Conservation (phyloP, 2,888 invertebrate genomes). For the Neoaliturus tenellus region DNA sequence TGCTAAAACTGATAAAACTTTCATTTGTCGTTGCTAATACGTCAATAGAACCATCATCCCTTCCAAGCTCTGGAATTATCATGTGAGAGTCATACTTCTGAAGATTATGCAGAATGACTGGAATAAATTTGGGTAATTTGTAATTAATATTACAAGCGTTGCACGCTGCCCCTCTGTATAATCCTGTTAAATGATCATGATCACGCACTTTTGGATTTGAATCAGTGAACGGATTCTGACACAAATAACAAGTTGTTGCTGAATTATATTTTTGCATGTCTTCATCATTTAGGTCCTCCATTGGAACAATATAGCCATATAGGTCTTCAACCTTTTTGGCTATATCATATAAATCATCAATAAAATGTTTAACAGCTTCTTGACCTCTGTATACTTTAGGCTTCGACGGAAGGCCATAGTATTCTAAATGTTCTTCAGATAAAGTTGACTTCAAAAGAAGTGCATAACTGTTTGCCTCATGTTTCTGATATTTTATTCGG, state of each 20-base stretch:
- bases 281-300: neutral
- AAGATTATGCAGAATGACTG: conserved; percentile 2
- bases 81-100: conserved; percentile 21
- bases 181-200: conserved; percentile 44
- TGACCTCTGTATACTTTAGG: conserved; percentile 25
- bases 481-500: neutral
- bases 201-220: neutral
- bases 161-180: conserved; percentile 33
- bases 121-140: conserved; percentile 20
- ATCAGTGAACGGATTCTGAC: neutral
- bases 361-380: conserved; percentile 15
- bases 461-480: conserved; percentile 21
- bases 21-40: conserved; percentile 26
- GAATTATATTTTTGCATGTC: neutral
- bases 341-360: conserved; percentile 28
- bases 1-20: conserved; percentile 25
- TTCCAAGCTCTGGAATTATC: neutral
- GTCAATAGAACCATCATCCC: neutral
- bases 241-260: conserved; percentile 20
- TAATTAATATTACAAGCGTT: conserved; percentile 37
- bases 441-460: conserved; percentile 4
- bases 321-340: conserved; percentile 25
- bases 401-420: neutral
- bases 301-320: neutral
- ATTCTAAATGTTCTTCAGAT: neutral